Conservation (phyloP, 1,140 invertebrate genomes). For the Atta texana region DNA sequence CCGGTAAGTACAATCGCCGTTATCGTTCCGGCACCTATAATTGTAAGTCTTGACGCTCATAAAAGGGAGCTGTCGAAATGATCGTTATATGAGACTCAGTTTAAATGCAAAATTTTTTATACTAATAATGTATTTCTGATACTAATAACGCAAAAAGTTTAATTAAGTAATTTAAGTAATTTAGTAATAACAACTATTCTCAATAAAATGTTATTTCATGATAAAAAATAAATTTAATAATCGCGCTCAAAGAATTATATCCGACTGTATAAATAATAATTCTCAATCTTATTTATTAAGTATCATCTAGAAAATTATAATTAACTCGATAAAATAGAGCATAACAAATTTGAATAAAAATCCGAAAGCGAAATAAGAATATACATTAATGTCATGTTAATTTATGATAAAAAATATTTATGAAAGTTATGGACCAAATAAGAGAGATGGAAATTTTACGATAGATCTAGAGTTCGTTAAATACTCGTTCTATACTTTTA, state of each 20-base stretch:
- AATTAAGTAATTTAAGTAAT: not conserved
- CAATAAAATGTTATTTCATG: too few relatives aligned
- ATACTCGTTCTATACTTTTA: conserved; percentile 26
- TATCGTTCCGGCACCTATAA: not conserved
- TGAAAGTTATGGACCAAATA: not conserved
- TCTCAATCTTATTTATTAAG: not conserved
- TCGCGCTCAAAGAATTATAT: not conserved
- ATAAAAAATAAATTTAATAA: conserved; percentile 7
- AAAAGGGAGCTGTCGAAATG: not conserved
- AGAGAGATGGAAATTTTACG: not conserved
- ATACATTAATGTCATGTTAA: not conserved
- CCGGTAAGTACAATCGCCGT: conserved; percentile 57
- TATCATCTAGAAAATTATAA: not conserved
- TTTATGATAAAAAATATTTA: not conserved
- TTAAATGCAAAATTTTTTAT: not conserved
- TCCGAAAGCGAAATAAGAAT: not conserved
- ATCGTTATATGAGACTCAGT: too few relatives aligned
- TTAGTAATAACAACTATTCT: not conserved
- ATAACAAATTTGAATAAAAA: not conserved
- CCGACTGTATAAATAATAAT: not conserved
- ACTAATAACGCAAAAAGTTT: not conserved
- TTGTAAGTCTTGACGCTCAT: not conserved
- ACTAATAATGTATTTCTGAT: not conserved
- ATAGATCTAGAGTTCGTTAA: not conserved
- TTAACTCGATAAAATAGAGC: not conserved